These are phyloP conservation scores for Plodia interpunctella DNA, from an alignment of 1,140 invertebrate species.

Conservation along the genomic window DNA sequence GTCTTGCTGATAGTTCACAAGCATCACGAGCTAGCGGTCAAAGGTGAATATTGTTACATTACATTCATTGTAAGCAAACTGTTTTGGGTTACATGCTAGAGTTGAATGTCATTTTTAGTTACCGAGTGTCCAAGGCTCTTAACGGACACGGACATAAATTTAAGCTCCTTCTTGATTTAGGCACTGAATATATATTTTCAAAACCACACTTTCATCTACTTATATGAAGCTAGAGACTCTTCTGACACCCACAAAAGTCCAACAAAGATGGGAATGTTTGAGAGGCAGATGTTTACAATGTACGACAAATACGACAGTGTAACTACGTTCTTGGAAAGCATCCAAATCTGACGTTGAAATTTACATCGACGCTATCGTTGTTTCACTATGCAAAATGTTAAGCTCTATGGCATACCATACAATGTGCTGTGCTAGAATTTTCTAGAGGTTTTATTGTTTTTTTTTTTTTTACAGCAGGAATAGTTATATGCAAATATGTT, in stretches of 20 bases:
- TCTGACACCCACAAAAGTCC: constrained; percentile 40
- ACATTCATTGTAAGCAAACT: constrained; percentile 10
- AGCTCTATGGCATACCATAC: constrained; percentile 10
- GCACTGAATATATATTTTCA: background rate
- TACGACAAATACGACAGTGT: constrained; percentile 45
- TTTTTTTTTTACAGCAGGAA: constrained; percentile 18
- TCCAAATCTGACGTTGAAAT: constrained; percentile 34
- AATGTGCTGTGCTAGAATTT: background rate
- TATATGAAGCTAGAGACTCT: background rate
- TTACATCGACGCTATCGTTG: constrained; percentile 19
- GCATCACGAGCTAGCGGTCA: constrained; percentile 53
- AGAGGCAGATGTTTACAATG: constrained; percentile 47
- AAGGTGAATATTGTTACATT: constrained; percentile 41
- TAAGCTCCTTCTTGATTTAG: no score
- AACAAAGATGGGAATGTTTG: constrained; percentile 38
- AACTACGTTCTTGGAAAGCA: constrained; percentile 46
- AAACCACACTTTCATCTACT: background rate
- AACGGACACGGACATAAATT: no score
- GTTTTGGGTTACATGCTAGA: background rate
- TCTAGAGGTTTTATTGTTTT: constrained; percentile 12
- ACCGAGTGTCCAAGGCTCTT: background rate
- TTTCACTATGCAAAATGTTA: constrained; percentile 21
- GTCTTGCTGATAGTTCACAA: constrained; percentile 43
- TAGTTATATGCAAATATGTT: constrained; percentile 44
- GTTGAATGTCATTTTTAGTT: background rate